Evolutionary conservation across 1,140 invertebrate species (phyloP).

Genomic region (Lepidurus couesii): DNA sequence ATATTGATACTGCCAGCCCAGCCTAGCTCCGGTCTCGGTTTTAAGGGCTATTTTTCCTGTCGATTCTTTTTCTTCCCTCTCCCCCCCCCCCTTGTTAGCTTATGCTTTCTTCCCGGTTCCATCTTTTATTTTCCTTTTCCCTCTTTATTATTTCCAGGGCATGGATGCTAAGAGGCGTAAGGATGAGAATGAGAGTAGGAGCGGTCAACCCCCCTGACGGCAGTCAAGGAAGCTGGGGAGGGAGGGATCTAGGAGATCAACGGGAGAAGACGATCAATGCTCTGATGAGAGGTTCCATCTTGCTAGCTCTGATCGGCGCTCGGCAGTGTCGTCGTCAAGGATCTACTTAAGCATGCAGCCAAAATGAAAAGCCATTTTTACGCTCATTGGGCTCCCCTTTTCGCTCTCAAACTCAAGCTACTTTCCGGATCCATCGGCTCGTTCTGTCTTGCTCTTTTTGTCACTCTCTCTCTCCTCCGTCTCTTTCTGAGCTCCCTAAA

Average conservation of each 20-base stretch:
- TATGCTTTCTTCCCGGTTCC: neutral
- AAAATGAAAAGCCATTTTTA: slow-evolving; percentile 20
- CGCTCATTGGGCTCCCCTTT: neutral
- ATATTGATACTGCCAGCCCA: neutral
- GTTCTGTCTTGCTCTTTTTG: neutral
- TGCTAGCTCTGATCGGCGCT: neutral
- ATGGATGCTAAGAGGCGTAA: neutral
- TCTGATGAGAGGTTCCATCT: slow-evolving; percentile 11
- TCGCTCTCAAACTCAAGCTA: neutral
- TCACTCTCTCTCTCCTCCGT: neutral
- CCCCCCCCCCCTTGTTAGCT: neutral
- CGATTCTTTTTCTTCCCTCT: neutral
- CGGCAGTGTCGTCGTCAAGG: neutral
- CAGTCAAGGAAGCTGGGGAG: neutral
- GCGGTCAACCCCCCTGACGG: neutral
- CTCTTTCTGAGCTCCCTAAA: neutral
- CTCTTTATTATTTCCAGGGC: neutral
- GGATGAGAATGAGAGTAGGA: neutral
- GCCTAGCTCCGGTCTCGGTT: neutral
- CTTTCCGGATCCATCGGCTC: neutral
- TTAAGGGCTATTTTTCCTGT: neutral
- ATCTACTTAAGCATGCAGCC: slow-evolving; percentile 21
- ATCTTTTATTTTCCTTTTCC: neutral
- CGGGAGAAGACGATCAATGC: neutral
- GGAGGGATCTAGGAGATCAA: neutral